A percentile compares a stretch with the other conserved stretches of the same genome.
phyloP scores from a whole-genome alignment of 2,113 vertebrate species.

The Pholis gunnellus region DNA sequence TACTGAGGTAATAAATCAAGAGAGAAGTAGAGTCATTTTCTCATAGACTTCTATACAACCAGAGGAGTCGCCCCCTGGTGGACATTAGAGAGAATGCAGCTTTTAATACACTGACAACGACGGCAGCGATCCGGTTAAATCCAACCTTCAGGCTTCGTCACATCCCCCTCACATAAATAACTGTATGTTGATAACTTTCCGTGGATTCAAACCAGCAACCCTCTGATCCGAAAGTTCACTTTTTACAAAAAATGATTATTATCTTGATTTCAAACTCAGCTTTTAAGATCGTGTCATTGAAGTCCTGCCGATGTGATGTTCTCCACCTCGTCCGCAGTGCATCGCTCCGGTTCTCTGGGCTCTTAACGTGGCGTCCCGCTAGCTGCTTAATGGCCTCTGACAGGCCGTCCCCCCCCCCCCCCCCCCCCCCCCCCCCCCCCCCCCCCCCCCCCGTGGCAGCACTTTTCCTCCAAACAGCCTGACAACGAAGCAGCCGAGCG shows the following conservation, averaged over 20 bases:
- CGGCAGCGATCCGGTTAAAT: neutral
- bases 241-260: neutral
- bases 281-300: conserved; percentile 25
- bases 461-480: conserved; percentile 56
- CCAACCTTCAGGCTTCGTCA: neutral
- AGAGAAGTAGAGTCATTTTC: no score
- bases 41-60: no score
- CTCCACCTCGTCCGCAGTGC: conserved; percentile 40
- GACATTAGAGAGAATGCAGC: no score
- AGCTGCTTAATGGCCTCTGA: conserved; percentile 70
- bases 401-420: conserved; percentile 36
- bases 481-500: conserved; percentile 38
- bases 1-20: no score
- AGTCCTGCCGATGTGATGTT: conserved; percentile 23
- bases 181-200: no score
- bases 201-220: neutral
- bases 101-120: neutral
- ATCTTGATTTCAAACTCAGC: conserved; percentile 25
- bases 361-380: conserved; percentile 42
- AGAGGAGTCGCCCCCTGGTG: no score
- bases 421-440: conserved; percentile 21
- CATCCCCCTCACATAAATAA: neutral
- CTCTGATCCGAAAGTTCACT: neutral
- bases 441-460: conserved; percentile 33
- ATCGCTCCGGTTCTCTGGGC: conserved; percentile 39